phyloP scores from a whole-genome alignment of 2,888 invertebrate species.

The Ornithoptera alexandrae region DNA sequence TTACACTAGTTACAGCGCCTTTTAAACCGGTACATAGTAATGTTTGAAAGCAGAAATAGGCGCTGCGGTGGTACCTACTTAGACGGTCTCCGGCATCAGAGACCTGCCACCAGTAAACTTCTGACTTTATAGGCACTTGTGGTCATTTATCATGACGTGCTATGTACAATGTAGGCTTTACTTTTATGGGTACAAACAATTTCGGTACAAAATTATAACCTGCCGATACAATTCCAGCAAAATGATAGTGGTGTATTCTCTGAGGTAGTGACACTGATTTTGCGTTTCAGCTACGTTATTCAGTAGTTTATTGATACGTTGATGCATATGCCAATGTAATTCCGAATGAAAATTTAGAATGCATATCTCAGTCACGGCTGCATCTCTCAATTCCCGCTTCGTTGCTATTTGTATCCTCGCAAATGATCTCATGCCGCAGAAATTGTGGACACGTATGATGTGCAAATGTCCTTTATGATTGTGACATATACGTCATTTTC shows the following conservation, averaged over 20 bases:
- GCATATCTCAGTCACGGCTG: constrained; percentile 14
- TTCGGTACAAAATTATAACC: constrained; percentile 12
- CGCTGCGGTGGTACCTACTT: too few relatives aligned
- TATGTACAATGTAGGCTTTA: too few relatives aligned
- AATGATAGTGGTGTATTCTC: constrained; percentile 19
- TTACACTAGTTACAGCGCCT: too few relatives aligned
- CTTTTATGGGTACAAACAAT: background rate
- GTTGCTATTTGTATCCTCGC: constrained; percentile 32
- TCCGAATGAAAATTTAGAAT: constrained; percentile 25
- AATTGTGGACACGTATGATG: constrained; percentile 21
- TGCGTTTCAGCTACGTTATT: constrained; percentile 22
- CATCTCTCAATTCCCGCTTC: constrained; percentile 6
- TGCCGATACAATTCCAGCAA: constrained; percentile 16
- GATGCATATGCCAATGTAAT: constrained; percentile 26
- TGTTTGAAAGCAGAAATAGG: too few relatives aligned
- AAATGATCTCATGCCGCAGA: constrained; percentile 34
- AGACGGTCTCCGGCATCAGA: too few relatives aligned
- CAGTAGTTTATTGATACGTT: constrained; percentile 20
- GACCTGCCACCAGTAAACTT: too few relatives aligned
- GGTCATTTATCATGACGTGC: too few relatives aligned
- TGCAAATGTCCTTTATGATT: constrained; percentile 29
- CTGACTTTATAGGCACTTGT: too few relatives aligned
- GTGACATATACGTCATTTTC: constrained; percentile 16
- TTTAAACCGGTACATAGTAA: too few relatives aligned
- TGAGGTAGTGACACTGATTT: constrained; percentile 19